phyloP scores from a whole-genome alignment of 2,113 vertebrate genomes.

The Piprites chloris region DNA sequence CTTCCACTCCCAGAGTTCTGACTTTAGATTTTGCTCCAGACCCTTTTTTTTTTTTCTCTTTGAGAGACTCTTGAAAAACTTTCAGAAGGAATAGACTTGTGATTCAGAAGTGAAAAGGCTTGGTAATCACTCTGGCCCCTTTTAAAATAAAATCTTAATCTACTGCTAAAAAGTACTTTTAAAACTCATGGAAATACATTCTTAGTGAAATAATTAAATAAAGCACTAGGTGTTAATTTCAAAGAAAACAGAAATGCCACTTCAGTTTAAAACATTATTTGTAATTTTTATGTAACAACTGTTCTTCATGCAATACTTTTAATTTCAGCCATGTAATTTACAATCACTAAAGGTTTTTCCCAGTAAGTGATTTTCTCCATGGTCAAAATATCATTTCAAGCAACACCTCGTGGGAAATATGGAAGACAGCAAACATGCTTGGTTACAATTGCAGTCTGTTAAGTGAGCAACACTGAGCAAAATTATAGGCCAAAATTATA shows the following conservation, averaged over 20 bases:
- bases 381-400: background rate
- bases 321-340: background rate
- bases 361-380: background rate
- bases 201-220: background rate
- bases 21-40: background rate
- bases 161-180: background rate
- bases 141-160: background rate
- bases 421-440: background rate
- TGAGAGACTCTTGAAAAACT: background rate
- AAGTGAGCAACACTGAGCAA: background rate
- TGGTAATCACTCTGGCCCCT: background rate
- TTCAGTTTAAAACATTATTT: background rate
- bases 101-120: background rate
- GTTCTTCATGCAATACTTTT: background rate
- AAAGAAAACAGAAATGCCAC: background rate
- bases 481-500: background rate
- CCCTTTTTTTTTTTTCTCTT: background rate
- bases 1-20: background rate
- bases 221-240: background rate
- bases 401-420: background rate
- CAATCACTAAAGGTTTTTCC: background rate
- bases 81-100: background rate
- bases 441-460: background rate
- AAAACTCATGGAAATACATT: background rate
- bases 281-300: background rate